Conservation (phyloP, 2,113 vertebrate genomes). For the Gobius niger region DNA sequence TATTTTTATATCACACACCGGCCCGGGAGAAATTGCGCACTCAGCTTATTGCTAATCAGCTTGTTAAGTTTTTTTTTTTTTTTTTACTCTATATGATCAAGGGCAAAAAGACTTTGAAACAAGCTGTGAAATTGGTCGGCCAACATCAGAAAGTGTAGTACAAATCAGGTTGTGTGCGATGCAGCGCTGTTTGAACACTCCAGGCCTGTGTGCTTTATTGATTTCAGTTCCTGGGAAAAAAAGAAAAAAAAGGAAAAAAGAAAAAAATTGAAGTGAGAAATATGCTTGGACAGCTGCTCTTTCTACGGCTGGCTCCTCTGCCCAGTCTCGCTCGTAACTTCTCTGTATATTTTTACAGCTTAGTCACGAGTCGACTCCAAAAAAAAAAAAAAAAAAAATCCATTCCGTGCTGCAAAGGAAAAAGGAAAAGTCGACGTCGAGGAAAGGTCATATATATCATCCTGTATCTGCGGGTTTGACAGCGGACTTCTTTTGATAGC, state of each 20-base stretch:
- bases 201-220: background rate
- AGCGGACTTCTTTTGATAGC: too few relatives aligned
- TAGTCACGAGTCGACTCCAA: background rate
- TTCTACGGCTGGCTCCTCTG: background rate
- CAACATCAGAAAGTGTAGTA: slow-evolving; percentile 2
- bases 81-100: background rate
- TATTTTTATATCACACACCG: too few relatives aligned
- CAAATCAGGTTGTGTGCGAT: background rate
- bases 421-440: too few relatives aligned
- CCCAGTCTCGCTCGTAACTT: background rate
- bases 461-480: too few relatives aligned
- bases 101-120: slow-evolving; percentile 5
- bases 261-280: background rate
- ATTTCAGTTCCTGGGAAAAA: slow-evolving; percentile 6
- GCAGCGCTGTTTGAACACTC: background rate
- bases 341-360: background rate
- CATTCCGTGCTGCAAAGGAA: too few relatives aligned
- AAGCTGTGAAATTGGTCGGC: background rate
- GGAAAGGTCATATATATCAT: too few relatives aligned
- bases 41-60: background rate
- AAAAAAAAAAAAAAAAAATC: too few relatives aligned
- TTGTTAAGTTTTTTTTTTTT: background rate
- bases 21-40: background rate
- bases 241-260: background rate
- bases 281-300: slow-evolving; percentile 1